Evolutionary conservation across 1,140 invertebrate genomes (phyloP), one percentile per base, ranked within the genome.

Genomic region (Drosophila grimshawi): DNA sequence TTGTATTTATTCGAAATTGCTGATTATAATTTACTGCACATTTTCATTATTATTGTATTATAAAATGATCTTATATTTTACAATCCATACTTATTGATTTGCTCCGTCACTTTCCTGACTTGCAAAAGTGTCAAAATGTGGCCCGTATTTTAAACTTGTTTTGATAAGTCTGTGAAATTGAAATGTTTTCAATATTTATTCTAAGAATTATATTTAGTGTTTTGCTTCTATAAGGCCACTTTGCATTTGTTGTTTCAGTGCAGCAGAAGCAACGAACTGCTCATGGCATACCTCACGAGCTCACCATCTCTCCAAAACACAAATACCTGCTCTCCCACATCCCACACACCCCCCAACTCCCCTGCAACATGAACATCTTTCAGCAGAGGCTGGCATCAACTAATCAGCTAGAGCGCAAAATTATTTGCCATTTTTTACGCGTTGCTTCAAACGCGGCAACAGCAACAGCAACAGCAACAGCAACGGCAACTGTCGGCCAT

Each of bases 381-480:
- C 30, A 33, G 5, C 32, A 61, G 27, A 29, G 39, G 45, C 61
- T 75, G 82, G 80, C 82, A 86, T 83, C 85, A 88, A 83, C 83
- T 88, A 88, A 88, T 88, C 83, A 88, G 83, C 77, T 77, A 80
- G 80, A 83, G 80, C 78, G 85, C 83, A 88, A 89, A 88, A 88
- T 88, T 89, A 88, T 88, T 85, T 88, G 83, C 85, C 83, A 88
- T 88, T 86, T 86, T 86, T 86, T 89, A 88, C 83, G 85, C 83
- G 83, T 80, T 88, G 83, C 83, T 88, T 88, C 83, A 88, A 88
- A 88, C 85, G 83, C 85, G 83, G 83, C 83, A 75, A 57, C 72
- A 67, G 65, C 57, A 76, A 43, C 62, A 72, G 83, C 83, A 75
- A 57, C 72, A 67, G 65, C 57, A 76, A 43, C 62, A 72, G 33